Evolutionary conservation across 2,113 vertebrate genomes (phyloP), one percentile per base, ranked within the genome.

Genomic region (Heterochromis multidens): DNA sequence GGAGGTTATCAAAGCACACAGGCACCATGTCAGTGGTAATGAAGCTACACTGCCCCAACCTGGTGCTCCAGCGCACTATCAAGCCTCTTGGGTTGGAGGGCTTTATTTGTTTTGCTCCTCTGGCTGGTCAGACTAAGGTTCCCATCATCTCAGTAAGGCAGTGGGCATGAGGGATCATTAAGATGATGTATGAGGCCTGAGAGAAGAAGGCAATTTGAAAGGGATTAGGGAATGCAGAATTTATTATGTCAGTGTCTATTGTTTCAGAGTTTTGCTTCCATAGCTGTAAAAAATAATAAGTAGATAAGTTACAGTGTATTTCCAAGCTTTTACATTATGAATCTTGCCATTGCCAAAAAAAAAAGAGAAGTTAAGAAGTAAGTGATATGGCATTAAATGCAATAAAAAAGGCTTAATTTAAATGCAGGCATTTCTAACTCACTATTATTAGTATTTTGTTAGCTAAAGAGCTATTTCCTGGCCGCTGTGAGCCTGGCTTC

Each of bases 81-180:
- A 23, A 76, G 12, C 77, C 61, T 82, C 67, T 86, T 16, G 27
- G 13, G 77, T 80, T 89, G 62, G 31, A 82, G 65, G 74, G 59
- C 79, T 77, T 83, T 92, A 86, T 93, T 91, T 90, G 76, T 93
- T 87, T 89, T 84, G 62, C 43, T 88, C 63, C 54, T 58, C 76
- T 54, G 82, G 49, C 16, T 79, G 70, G 37, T 87, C 6, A 17
- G 52, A 79, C 77, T 16, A 9, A 59, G 77, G n/a, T 82, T 82
- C 65, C 77, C 29, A 52, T 59, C 21, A 40, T 23, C 82, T 81
- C 62, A 43, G 77, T 23, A 59, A 83, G 62, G 63, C 67, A 63
- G 49, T 16, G 4, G 29, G 25, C 65, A 61, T 5, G 54, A 35
- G 46, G 19, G n/a, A 70, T 85, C 80, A 56, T 92, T 89, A 77